Evolutionary conservation across 2,888 invertebrate species (phyloP).

Genomic region (Acanthosepion esculentum): DNA sequence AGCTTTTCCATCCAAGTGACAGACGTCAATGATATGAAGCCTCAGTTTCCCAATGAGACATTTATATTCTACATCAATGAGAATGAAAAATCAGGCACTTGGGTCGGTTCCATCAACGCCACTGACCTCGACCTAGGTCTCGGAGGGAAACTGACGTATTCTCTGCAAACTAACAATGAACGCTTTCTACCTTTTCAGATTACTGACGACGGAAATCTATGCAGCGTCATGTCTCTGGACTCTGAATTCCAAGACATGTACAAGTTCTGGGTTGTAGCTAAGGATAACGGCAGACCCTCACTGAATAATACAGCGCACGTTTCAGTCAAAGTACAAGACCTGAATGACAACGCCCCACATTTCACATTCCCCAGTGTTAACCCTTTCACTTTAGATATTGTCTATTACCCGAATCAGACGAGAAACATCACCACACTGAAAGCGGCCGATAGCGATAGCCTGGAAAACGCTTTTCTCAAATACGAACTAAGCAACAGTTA

Average conservation of each 20-base stretch:
- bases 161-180: not conserved
- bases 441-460: not conserved
- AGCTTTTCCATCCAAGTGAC: not conserved
- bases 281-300: not conserved
- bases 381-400: not conserved
- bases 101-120: not conserved
- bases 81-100: not conserved
- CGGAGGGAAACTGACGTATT: not conserved
- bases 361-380: not conserved
- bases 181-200: not conserved
- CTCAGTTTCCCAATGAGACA: not conserved
- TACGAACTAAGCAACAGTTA: not conserved
- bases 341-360: not conserved
- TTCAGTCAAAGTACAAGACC: not conserved
- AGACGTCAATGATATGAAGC: not conserved
- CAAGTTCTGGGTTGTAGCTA: not conserved
- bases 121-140: not conserved
- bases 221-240: not conserved
- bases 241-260: not conserved
- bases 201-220: not conserved
- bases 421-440: not conserved
- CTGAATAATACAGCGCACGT: not conserved
- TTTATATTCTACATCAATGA: slow-evolving; percentile 8
- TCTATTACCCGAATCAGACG: not conserved
- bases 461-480: not conserved